Conservation (phyloP, 2,797 vertebrate species). For the Hoplostethus mediterraneus region DNA sequence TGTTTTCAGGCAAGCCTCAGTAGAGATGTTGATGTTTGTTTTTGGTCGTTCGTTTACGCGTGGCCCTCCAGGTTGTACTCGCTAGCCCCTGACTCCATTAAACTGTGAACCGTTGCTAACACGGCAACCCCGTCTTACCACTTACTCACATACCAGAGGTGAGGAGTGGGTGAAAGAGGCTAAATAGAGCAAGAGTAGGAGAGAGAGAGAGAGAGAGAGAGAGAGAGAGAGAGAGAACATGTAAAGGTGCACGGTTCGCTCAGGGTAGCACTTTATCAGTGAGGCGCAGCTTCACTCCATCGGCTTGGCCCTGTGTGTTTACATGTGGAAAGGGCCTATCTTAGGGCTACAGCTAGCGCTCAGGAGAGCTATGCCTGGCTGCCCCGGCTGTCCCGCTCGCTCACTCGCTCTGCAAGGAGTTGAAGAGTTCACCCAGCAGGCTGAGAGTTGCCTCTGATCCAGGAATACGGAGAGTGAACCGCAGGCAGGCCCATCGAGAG, state of each 20-base stretch:
- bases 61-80: background rate
- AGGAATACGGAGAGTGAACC: slow-evolving; percentile 58
- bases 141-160: slow-evolving; percentile 19
- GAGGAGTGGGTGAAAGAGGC: slow-evolving; percentile 28
- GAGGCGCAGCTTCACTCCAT: slow-evolving; percentile 60
- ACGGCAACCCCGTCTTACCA: slow-evolving; percentile 32
- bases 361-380: slow-evolving; percentile 48
- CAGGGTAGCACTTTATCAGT: slow-evolving; percentile 75
- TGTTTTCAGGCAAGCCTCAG: background rate
- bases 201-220: slow-evolving; percentile 11
- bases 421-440: slow-evolving; percentile 78
- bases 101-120: slow-evolving; percentile 47
- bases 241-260: slow-evolving; percentile 56
- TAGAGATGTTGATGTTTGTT: slow-evolving; percentile 8
- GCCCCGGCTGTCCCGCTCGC: slow-evolving; percentile 15
- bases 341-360: slow-evolving; percentile 59
- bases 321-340: slow-evolving; percentile 53
- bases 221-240: slow-evolving; percentile 42
- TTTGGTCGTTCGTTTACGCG: background rate
- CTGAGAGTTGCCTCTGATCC: slow-evolving; percentile 64
- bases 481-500: slow-evolving; percentile 54
- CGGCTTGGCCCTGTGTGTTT: slow-evolving; percentile 60
- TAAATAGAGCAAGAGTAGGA: background rate
- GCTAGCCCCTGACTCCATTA: slow-evolving; percentile 38
- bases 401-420: slow-evolving; percentile 62